These are phyloP conservation scores for Dipodomys stephensi DNA, from an alignment of 2,113 vertebrate species.

Conservation along the genomic window DNA sequence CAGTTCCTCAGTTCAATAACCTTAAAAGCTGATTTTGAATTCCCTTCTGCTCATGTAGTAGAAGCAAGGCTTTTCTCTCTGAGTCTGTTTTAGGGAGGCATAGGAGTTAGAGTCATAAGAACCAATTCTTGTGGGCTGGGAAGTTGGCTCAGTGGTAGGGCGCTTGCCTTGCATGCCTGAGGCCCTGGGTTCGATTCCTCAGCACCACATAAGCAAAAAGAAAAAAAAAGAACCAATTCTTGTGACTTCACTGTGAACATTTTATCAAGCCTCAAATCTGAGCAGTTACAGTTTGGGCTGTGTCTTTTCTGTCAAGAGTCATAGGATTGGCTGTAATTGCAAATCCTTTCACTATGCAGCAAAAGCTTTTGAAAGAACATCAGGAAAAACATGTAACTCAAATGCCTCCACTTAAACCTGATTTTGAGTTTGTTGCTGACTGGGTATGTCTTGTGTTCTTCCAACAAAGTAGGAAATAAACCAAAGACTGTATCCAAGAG, in stretches of 20 bases:
- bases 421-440: constrained; percentile 2
- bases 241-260: neutral
- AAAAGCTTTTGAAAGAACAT: neutral
- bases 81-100: neutral
- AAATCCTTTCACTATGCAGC: neutral
- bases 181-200: no score
- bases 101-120: neutral
- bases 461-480: neutral
- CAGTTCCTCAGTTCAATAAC: neutral
- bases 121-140: neutral
- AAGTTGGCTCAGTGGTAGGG: no score
- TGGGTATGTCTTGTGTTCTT: neutral
- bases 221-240: neutral
- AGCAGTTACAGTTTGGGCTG: neutral
- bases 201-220: no score
- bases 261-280: neutral
- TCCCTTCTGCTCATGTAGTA: constrained; percentile 31
- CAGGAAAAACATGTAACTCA: neutral
- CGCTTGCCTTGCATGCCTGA: no score
- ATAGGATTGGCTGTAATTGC: neutral
- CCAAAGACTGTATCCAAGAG: neutral
- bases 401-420: neutral
- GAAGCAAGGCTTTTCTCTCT: neutral
- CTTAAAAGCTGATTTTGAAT: constrained; percentile 43
- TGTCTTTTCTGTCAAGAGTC: neutral